Base-by-base conservation (phyloP, 2,888 invertebrate species). In the Allygus modestus region DNA sequence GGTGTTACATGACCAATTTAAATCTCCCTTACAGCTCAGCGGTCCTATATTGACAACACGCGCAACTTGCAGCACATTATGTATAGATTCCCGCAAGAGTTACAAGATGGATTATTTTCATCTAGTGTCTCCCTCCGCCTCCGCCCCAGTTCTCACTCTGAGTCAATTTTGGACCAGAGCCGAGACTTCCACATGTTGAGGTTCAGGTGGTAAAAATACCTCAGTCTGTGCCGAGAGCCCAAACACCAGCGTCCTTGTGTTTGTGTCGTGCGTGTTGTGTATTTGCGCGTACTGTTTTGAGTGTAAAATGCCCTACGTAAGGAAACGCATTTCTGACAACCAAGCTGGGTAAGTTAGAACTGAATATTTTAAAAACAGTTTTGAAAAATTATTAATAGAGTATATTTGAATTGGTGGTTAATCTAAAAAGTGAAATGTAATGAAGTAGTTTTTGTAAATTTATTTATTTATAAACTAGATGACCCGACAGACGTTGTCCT, bases 211-310 rank as follows among this genome's bases (percentile, higher is more conserved):
- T 77, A 77, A 41, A 77, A 77, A 77, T 77, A 77, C 46, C 28
- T 77, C 75, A 77, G 75, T 77, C n/a, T 71, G 71, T 41, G 71
- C 9, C 65, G 65, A 65, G 65, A 28, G 1, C 31, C 65, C 65
- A 65, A 65, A 65, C 65, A 54, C 54, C 4, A n/a, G 54, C 20
- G 54, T 65, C 28, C 31, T 28, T 4, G 65, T 28, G 20, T 54
- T 54, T 65, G 65, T 31, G 65, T 28, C 20, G 5, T 26, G 65
- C 20, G 11, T 65, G 65, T 28, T 31, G 28, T 65, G 65, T 65
- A 23, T 54, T 4, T 33, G 37, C 41, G 28, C 31, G 17, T 69
- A 31, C n/a, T 73, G 4, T 31, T 20, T 4, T 43, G 1, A 37
- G 41, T 37, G 4, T 33, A 23, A 23, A 1, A 77, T 77, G 75